phyloP scores from a whole-genome alignment of 1,140 invertebrate genomes.

The Drosophila lacertosa region DNA sequence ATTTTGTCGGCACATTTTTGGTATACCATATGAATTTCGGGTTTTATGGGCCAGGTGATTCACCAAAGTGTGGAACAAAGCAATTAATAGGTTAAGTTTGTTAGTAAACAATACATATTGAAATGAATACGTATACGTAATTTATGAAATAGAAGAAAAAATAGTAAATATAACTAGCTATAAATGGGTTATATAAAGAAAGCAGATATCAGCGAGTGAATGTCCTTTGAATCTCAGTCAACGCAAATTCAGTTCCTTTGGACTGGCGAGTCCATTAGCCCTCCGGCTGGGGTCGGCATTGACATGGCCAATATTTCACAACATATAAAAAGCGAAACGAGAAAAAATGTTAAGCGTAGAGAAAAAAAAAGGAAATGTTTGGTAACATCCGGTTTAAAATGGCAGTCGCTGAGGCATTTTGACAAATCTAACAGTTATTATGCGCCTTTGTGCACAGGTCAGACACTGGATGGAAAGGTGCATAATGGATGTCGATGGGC shows the following conservation, averaged over 20 bases:
- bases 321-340: constrained; percentile 12
- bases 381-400: constrained; percentile 78
- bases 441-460: constrained; percentile 51
- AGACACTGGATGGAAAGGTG: constrained; percentile 33
- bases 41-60: constrained; percentile 2
- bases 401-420: constrained; percentile 70
- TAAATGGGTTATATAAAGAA: too few species aligned
- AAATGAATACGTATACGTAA: too few species aligned
- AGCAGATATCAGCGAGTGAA: too few species aligned
- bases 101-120: too few species aligned
- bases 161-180: too few species aligned
- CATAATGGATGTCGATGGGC: constrained; percentile 70
- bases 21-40: constrained; percentile 62
- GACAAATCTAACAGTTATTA: constrained; percentile 71
- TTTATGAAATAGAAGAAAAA: too few species aligned
- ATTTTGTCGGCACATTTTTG: constrained; percentile 55
- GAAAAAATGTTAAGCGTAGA: not conserved
- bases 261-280: constrained; percentile 30
- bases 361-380: constrained; percentile 55
- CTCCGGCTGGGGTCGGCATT: constrained; percentile 10
- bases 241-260: too few species aligned
- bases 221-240: too few species aligned
- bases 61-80: constrained; percentile 13
- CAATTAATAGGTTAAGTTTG: constrained; percentile 4
- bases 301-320: constrained; percentile 41